phyloP scores from a whole-genome alignment of 2,888 invertebrate species.

The Xestobium rufovillosum region DNA sequence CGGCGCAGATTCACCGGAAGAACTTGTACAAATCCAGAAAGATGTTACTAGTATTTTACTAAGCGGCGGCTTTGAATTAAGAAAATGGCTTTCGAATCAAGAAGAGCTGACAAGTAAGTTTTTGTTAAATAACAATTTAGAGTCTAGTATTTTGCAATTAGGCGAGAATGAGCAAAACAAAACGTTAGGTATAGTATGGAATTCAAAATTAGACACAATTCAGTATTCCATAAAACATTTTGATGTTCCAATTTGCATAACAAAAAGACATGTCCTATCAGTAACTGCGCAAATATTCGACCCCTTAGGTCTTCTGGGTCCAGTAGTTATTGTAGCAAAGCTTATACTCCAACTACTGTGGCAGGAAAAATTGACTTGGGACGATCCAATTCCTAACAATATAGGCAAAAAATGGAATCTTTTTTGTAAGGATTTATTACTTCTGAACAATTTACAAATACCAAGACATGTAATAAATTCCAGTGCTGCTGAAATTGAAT shows the following conservation, averaged over 20 bases:
- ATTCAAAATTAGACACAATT: conserved; percentile 2
- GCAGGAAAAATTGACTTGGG: too few species aligned
- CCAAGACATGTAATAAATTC: neutral
- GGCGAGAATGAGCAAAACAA: conserved; percentile 13
- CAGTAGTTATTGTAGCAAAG: too few species aligned
- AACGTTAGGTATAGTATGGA: neutral
- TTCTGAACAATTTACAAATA: neutral
- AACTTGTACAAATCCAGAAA: neutral
- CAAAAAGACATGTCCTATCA: neutral
- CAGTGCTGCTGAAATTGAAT: neutral
- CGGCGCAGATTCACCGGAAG: neutral
- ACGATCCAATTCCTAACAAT: neutral
- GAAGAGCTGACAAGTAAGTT: too few species aligned
- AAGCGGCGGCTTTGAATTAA: neutral
- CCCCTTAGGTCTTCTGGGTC: too few species aligned
- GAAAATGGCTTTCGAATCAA: too few species aligned
- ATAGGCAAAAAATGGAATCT: neutral
- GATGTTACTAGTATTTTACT: neutral
- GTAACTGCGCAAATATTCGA: neutral
- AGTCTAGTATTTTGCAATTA: conserved; percentile 12
- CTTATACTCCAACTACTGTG: too few species aligned
- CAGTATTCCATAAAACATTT: too few species aligned
- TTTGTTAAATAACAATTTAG: conserved; percentile 1
- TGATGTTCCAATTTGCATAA: too few species aligned
- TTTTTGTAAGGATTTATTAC: neutral